Base-by-base conservation (phyloP, 1,140 invertebrate species). In the Tetraneura akinire region DNA sequence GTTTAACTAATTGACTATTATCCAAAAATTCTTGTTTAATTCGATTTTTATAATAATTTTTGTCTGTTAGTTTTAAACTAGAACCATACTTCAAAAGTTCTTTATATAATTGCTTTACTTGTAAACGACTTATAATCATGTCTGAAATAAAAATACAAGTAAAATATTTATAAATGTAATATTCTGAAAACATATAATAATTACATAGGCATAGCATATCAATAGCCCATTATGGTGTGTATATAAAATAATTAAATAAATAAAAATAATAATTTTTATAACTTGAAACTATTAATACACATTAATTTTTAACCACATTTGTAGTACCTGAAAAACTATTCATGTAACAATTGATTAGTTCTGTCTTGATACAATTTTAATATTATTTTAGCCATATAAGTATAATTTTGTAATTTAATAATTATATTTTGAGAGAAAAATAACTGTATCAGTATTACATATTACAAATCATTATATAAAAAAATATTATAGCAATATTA, bases 1-100 rank as follows among this genome's bases (percentile, higher is more conserved):
- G 80, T 81, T 88, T 85, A 49, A 81, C 83, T 51, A 91, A 81
- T 14, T 83, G 80, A 85, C 88, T 88, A 84, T 91, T 90, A 74
- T 86, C 86, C 82, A 86, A 86, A 85, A 92, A 92, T 85, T 92
- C 90, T 51, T 85, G 83, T 29, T 86, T 85, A 49, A 91, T 86
- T 82, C 89, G 83, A 6, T 84, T 85, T 21, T 85, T 80, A 83
- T 88, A 91, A 83, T 89, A 91, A 6, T 86, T 83, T 83, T 90
- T 89, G 82, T 91, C 88, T 1, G 90, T 91, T 10, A 88, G 86
- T 83, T 89, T 86, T 62, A 91, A 83, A 81, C 87, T 86, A 84
- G 88, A 86, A 32, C 89, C 88, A 85, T 91, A 91, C 26, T 88
- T 84, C 29, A 91, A 84, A 62, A 91, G 85, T 83, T 90, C 85